Base-by-base conservation (phyloP, 2,888 invertebrate species). In the Leptodirus hochenwartii region DNA sequence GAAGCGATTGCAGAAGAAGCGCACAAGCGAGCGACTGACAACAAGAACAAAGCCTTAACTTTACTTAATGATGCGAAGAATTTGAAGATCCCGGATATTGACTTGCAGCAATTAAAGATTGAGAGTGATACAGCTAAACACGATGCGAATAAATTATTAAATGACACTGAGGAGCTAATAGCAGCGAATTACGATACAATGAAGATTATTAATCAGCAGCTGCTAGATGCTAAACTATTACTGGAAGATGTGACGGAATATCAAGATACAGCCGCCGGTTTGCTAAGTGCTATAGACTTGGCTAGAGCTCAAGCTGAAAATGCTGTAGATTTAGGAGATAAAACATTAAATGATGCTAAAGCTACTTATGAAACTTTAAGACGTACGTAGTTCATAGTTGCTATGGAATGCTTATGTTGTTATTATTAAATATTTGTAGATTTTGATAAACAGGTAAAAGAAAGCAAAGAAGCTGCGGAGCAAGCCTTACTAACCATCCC, bases 391-490 rank as follows among this genome's bases (percentile, higher is more conserved):
- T 20, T 20, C 20, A 20, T 20, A 8, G 6, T 20, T 20, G 20
- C 20, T 9, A 20, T 20, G 20, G 8, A 6, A 20, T 8, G 9
- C 20, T 8, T 8, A 6, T 26, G 15, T 6, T 31, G 20, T 14
- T 12, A 17, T 29, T 4, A 11, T 32, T 30, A 17, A 20, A 10
- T 28, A 9, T 40, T 45, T 45, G 28, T 45, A 80, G 82, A 78
- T 49, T 96, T 95, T 60, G 87, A 91, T 50, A 70, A 78, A 33
- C 75, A 85, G 55, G 88, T 93, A 1, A 73, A 82, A 39, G 74
- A 76, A 38, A 90, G 84, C 34, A 78, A 82, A 34, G 66, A 71
- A 27, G 71, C 74, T 38, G 91, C 95, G 0, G 63, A 73, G 24
- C 65, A 77, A 36, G 85, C 91, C 0, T 56, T 88, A 9, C 53